A percentile compares a stretch with the other conserved stretches of the same genome.
These are phyloP conservation scores for Heliconius eleuchia DNA, from an alignment of 1,140 invertebrate genomes.

Conservation along the genomic window DNA sequence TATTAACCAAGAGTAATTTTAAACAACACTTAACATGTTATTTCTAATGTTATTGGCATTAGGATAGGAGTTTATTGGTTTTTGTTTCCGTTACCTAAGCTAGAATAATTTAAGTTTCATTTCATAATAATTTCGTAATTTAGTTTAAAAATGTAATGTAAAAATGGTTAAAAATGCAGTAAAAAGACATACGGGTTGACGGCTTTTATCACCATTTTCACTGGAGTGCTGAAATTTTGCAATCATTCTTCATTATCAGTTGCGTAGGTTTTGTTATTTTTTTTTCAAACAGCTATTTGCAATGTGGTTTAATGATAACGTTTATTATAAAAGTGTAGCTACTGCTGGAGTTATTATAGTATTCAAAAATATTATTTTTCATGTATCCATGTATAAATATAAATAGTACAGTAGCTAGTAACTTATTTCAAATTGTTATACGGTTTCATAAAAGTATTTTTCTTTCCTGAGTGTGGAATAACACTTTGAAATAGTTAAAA, in stretches of 20 bases:
- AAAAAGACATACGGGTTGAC: slow-evolving; percentile 24
- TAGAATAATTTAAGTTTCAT: slow-evolving; percentile 1
- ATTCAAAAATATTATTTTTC: too few relatives aligned
- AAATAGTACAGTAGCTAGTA: too few relatives aligned
- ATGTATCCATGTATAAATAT: too few relatives aligned
- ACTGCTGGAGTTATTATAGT: too few relatives aligned
- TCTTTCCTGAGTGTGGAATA: too few relatives aligned
- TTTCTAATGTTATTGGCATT: not conserved
- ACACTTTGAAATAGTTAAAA: too few relatives aligned
- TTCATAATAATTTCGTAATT: slow-evolving; percentile 26
- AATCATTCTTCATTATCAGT: slow-evolving; percentile 19
- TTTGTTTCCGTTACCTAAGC: slow-evolving; percentile 24
- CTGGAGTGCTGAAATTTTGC: slow-evolving; percentile 28
- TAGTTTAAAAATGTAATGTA: not conserved
- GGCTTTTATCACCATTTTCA: slow-evolving; percentile 27
- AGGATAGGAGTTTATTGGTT: not conserved
- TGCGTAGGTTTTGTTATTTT: not conserved
- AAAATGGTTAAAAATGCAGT: not conserved
- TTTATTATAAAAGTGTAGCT: not conserved
- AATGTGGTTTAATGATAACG: not conserved
- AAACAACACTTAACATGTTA: not conserved
- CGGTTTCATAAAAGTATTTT: too few relatives aligned
- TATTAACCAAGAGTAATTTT: not conserved
- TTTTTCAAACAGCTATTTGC: not conserved
- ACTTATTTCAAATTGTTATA: too few relatives aligned